A percentile compares a stretch with the other conserved stretches of the same genome.
These are phyloP conservation scores for Arenaria interpres DNA, from an alignment of 2,113 vertebrate genomes.

Conservation along the genomic window DNA sequence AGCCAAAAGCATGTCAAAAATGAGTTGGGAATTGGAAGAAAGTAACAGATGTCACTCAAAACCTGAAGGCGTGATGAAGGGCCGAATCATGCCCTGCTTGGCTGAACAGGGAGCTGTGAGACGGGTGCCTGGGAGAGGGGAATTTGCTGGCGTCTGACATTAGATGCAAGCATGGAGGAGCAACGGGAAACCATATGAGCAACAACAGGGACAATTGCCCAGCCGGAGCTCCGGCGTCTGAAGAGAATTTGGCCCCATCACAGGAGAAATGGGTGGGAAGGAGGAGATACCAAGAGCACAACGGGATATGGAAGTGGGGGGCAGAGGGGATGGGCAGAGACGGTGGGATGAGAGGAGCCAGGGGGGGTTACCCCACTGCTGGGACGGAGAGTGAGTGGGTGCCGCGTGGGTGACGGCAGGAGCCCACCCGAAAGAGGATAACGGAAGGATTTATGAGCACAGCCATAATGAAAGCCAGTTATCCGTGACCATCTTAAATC, in stretches of 20 bases:
- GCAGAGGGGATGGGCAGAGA: not conserved
- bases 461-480: conserved; percentile 20
- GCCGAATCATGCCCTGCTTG: not conserved
- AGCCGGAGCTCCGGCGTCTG: not conserved
- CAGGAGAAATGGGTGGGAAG: not conserved
- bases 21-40: not conserved
- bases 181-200: not conserved
- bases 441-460: not conserved
- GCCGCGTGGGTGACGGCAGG: not conserved
- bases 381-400: fast-evolving
- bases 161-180: not conserved
- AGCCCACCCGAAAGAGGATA: fast-evolving
- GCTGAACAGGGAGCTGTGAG: not conserved
- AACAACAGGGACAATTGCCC: not conserved
- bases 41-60: not conserved
- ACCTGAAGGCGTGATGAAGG: not conserved
- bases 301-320: not conserved
- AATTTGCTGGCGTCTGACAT: no score
- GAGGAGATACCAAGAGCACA: fast-evolving
- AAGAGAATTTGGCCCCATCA: not conserved
- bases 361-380: not conserved
- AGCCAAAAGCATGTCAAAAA: conserved; percentile 3
- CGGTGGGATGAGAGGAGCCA: fast-evolving
- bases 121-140: not conserved
- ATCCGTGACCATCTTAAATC: conserved; percentile 12